Base-by-base conservation (phyloP, 1,140 invertebrate genomes). In the Polypedilum vanderplanki region DNA sequence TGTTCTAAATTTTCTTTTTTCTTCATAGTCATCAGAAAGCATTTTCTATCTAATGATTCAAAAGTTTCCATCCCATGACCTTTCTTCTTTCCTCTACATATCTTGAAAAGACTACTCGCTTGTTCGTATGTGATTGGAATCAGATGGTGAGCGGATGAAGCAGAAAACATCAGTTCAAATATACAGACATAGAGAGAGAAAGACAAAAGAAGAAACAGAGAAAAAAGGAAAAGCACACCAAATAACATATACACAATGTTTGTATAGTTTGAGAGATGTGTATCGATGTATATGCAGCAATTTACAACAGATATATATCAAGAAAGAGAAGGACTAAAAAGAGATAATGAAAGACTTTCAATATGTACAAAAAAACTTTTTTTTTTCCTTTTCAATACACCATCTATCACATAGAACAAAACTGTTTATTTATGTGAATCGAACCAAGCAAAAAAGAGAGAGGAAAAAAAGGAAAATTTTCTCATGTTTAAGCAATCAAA, bases 271-370 rank as follows among this genome's bases (percentile, higher is more conserved):
- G 46, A 57, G 46, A 57, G n/a, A 12, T n/a, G n/a, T 9, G 12
- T 15, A 57, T 15, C n/a, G 46, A 57, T 12, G n/a, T 57, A 57
- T 57, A 57, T 57, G 46, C 12, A 57, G 46, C n/a, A 57, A 57
- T 57, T 57, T n/a, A 57, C 46, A 57, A n/a, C n/a, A 33, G 1
- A 33, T 33, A 33, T 33, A 33, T 33, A 33, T 33, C 24, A 5
- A 33, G 12, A 33, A 33, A 33, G 5, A 33, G 24, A 33, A 33
- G 24, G 24, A 33, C 24, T 33, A 33, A 5, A 57, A 15, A 57
- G 46, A 57, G 46, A 33, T 57, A 57, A 12, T n/a, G 46, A 57
- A 57, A 57, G 46, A 57, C 46, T 57, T 57, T 57, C 46, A 57
- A 57, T n/a, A 57, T 57, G 3, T n/a, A 57, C 46, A 57, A 57